phyloP scores from a whole-genome alignment of 2,888 invertebrate genomes.

The Endomychus coccineus region DNA sequence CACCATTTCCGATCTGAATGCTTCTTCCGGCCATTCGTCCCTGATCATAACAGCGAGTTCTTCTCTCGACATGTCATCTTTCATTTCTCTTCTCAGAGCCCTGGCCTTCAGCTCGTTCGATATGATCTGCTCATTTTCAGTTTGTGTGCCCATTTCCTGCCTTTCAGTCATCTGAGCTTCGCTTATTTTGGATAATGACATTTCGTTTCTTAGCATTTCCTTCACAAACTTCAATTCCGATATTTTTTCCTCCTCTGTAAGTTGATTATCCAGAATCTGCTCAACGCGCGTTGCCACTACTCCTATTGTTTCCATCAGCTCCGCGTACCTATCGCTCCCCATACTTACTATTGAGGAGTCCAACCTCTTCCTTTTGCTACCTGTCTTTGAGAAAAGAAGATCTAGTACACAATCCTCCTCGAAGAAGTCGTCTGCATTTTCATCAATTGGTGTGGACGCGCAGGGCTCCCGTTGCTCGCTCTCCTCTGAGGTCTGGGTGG shows the following conservation, averaged over 20 bases:
- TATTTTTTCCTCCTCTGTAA: not conserved
- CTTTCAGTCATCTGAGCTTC: not conserved
- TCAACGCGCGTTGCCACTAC: not conserved
- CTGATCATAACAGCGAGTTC: not conserved
- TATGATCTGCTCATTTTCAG: not conserved
- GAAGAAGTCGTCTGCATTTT: not conserved
- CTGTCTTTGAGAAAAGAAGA: too few species aligned
- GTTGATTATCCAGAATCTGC: conserved; percentile 1
- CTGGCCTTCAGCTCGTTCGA: not conserved
- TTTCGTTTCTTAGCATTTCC: not conserved
- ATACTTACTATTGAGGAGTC: not conserved
- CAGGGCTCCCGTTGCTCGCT: not conserved
- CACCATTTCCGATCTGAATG: not conserved
- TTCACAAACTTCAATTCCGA: not conserved
- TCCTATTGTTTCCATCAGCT: not conserved
- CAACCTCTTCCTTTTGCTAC: conserved; percentile 1
- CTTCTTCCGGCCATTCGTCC: not conserved
- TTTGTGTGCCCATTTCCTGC: not conserved
- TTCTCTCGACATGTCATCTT: not conserved
- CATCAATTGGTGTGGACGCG: not conserved
- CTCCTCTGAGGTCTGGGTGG: not conserved
- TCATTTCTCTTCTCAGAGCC: not conserved
- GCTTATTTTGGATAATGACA: not conserved
- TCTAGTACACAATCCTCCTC: not conserved
- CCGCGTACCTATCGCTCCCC: conserved; percentile 3